Conservation (phyloP, 2,113 vertebrate genomes). For the Chaenocephalus aceratus region DNA sequence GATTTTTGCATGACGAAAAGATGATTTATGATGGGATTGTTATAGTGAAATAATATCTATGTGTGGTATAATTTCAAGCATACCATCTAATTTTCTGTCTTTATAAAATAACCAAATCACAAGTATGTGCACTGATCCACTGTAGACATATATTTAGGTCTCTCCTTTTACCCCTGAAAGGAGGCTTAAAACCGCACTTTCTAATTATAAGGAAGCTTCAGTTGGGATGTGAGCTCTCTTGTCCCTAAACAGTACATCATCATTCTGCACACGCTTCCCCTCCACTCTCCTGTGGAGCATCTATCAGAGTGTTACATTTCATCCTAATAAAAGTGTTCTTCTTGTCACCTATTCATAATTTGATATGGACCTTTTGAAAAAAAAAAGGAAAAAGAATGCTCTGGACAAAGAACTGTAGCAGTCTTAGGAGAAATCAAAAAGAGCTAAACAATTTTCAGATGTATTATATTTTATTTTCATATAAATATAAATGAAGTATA, state of each 20-base stretch:
- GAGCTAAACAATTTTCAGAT: not conserved
- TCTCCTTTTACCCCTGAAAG: constrained; percentile 13
- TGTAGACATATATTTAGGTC: constrained; percentile 6
- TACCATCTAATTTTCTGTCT: not conserved
- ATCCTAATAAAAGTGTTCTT: constrained; percentile 50
- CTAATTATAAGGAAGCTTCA: constrained; percentile 54
- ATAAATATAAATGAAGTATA: too few species aligned
- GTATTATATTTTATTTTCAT: not conserved
- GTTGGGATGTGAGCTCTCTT: constrained; percentile 33
- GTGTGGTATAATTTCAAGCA: not conserved
- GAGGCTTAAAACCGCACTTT: constrained; percentile 29
- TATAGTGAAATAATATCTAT: too few species aligned
- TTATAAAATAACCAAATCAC: not conserved
- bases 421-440: not conserved
- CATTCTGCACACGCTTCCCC: constrained; percentile 63
- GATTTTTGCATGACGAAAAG: too few species aligned
- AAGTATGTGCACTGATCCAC: not conserved
- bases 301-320: constrained; percentile 66
- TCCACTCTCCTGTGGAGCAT: constrained; percentile 34
- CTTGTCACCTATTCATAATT: constrained; percentile 42
- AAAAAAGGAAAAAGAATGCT: not conserved
- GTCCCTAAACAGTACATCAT: constrained; percentile 69
- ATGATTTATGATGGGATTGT: too few species aligned
- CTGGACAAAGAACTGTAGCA: constrained; percentile 9
- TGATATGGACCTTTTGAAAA: constrained; percentile 41